Percentiles rank a stretch among this genome's conserved stretches.
Conservation (phyloP, 2,888 invertebrate species). For the Cantharis rustica region DNA sequence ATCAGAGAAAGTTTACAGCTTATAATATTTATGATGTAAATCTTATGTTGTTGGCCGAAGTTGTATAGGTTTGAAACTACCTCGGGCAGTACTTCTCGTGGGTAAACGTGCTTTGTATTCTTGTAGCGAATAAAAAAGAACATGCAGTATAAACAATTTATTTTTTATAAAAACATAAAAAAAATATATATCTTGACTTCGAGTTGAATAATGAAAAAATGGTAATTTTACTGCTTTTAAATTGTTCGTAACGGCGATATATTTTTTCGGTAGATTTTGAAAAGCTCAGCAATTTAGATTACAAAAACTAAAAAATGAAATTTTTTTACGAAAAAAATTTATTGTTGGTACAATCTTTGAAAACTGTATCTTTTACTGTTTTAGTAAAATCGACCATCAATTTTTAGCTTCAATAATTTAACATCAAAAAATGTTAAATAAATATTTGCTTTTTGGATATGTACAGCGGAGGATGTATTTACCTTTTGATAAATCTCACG, state of each 20-base stretch:
- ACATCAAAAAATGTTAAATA: too few species aligned
- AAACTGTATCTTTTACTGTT: too few species aligned
- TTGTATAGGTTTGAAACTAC: not conserved
- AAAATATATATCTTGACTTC: not conserved
- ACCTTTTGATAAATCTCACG: too few species aligned
- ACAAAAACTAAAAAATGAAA: too few species aligned
- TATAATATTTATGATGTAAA: not conserved
- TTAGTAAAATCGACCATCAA: too few species aligned
- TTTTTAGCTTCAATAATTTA: too few species aligned
- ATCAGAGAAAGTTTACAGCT: not conserved
- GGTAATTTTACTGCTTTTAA: not conserved
- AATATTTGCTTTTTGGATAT: too few species aligned
- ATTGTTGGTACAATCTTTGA: too few species aligned
- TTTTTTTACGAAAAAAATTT: too few species aligned
- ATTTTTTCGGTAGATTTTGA: too few species aligned
- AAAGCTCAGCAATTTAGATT: too few species aligned
- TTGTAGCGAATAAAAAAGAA: not conserved
- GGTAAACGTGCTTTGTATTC: not conserved
- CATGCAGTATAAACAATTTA: not conserved
- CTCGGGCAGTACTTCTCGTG: not conserved
- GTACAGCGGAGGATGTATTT: too few species aligned
- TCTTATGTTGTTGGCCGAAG: not conserved
- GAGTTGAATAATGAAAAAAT: not conserved
- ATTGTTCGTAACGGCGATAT: not conserved
- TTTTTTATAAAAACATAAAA: not conserved